Conservation (phyloP, 2,797 vertebrate genomes). For the Heteromormyrus szaboi region DNA sequence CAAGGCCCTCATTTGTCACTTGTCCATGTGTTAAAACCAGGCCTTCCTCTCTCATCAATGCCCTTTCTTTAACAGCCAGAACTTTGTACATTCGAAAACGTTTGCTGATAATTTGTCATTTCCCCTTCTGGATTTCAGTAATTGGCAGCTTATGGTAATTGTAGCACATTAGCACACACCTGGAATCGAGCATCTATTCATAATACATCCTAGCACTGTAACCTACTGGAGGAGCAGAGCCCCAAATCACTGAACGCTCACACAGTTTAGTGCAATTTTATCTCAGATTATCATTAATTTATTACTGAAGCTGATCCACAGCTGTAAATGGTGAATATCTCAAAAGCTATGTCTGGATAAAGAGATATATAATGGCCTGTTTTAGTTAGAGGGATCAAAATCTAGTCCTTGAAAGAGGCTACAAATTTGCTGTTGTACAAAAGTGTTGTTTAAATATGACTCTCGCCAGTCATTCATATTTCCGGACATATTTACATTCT, state of each 20-base stretch:
- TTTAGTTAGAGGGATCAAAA: background rate
- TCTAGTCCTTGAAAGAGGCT: background rate
- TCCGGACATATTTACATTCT: background rate
- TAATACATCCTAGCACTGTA: background rate
- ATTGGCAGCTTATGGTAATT: conserved; percentile 33
- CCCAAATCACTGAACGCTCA: background rate
- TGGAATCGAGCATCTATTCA: conserved; percentile 22
- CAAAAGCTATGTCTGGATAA: background rate
- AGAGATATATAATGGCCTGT: background rate
- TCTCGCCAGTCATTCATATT: background rate
- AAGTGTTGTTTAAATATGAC: background rate
- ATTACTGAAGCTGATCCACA: background rate
- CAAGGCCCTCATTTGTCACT: conserved; percentile 56
- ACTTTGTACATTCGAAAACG: conserved; percentile 29
- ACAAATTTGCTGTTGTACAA: background rate
- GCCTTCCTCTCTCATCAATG: conserved; percentile 43
- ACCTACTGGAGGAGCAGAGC: background rate
- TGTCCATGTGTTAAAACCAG: conserved; percentile 48
- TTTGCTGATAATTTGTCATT: conserved; percentile 40
- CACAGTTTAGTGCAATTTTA: background rate
- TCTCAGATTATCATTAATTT: background rate
- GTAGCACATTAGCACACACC: conserved; percentile 23
- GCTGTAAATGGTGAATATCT: background rate
- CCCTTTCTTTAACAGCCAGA: conserved; percentile 33
- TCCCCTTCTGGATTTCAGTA: conserved; percentile 27